Percentiles rank a stretch among this genome's conserved stretches.
Evolutionary conservation across 2,797 vertebrate genomes (phyloP).

Genomic region (Oophaga sylvatica): DNA sequence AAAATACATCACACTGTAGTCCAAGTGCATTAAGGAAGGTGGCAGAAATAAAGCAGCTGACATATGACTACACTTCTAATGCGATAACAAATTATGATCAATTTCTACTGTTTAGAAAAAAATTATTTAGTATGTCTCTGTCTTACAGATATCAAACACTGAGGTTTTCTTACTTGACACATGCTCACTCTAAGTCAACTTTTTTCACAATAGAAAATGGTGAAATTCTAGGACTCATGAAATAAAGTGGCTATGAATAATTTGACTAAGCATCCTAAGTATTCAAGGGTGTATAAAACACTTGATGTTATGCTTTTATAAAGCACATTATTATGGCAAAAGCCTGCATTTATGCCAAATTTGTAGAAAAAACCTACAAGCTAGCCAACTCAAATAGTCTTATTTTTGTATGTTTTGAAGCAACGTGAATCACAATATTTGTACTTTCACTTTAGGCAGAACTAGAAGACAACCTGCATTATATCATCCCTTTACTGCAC

Average conservation of each 20-base stretch:
- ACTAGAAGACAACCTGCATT: conserved; percentile 75
- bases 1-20: too few relatives aligned
- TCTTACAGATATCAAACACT: background rate
- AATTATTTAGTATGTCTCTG: background rate
- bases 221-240: background rate
- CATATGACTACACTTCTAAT: background rate
- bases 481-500: conserved; percentile 90
- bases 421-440: background rate
- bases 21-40: too few relatives aligned
- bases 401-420: background rate
- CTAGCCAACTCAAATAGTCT: background rate
- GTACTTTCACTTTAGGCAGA: conserved; percentile 78
- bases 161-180: background rate
- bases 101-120: too few relatives aligned
- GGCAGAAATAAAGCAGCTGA: background rate
- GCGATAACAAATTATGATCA: background rate
- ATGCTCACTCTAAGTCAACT: too few relatives aligned
- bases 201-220: background rate
- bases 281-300: background rate
- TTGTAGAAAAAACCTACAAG: background rate
- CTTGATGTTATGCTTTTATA: too few relatives aligned
- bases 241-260: background rate
- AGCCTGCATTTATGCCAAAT: too few relatives aligned
- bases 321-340: too few relatives aligned
- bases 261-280: background rate